A percentile compares a stretch with the other conserved stretches of the same genome.
Evolutionary conservation across 2,797 vertebrate genomes (phyloP).

Genomic region (Crenuchus spilurus): DNA sequence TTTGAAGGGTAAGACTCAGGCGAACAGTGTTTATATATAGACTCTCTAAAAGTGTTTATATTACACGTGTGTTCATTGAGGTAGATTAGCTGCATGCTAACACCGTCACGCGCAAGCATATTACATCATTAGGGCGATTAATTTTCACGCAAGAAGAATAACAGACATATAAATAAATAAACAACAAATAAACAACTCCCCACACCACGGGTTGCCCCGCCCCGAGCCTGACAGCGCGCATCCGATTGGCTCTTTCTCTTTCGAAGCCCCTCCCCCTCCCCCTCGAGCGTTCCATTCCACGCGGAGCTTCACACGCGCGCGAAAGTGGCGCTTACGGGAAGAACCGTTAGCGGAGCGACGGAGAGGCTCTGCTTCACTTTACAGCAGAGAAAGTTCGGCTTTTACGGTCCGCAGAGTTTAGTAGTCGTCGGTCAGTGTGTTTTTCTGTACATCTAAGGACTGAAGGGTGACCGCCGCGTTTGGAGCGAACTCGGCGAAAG

Average conservation of each 20-base stretch:
- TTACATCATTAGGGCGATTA: conserved; percentile 35
- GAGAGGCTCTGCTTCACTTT: neutral
- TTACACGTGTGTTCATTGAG: no score
- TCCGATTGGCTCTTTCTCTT: conserved; percentile 67
- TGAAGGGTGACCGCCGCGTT: no score
- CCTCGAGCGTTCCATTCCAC: conserved; percentile 60
- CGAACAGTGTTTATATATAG: no score
- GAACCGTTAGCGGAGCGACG: neutral
- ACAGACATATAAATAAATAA: neutral
- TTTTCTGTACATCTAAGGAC: no score
- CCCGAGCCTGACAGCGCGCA: conserved; percentile 58
- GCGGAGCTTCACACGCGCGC: conserved; percentile 77
- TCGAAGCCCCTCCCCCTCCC: conserved; percentile 49
- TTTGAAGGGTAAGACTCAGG: no score
- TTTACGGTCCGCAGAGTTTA: no score
- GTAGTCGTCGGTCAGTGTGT: no score
- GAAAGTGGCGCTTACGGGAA: conserved; percentile 75
- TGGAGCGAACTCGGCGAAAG: conserved; percentile 1
- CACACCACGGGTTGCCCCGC: conserved; percentile 17
- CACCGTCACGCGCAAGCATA: conserved; percentile 34
- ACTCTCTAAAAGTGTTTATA: no score
- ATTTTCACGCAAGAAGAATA: conserved; percentile 21
- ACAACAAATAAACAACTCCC: neutral
- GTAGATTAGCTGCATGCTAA: neutral
- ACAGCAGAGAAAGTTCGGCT: neutral